phyloP scores from a whole-genome alignment of 2,113 vertebrate genomes.

The Neolamprologus cancellatus region DNA sequence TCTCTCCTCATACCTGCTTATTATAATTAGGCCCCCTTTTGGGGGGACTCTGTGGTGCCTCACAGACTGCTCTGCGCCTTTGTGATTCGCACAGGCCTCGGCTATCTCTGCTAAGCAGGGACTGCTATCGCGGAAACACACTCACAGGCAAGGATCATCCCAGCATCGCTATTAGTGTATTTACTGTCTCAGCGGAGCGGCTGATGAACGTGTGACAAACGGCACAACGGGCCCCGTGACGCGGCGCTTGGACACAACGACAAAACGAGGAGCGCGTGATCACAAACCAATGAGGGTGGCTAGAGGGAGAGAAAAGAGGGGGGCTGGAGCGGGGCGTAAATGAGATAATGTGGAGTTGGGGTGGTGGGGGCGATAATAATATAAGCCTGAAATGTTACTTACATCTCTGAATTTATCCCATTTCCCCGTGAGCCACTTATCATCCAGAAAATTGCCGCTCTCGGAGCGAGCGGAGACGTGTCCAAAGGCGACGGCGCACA shows the following conservation, averaged over 20 bases:
- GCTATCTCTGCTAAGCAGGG: background rate
- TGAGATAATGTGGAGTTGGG: background rate
- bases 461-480: constrained; percentile 78
- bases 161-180: background rate
- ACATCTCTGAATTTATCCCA: constrained; percentile 98
- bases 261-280: constrained; percentile 59
- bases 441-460: constrained; percentile 93
- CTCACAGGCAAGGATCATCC: background rate
- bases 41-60: background rate
- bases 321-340: background rate
- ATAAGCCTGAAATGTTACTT: constrained; percentile 61
- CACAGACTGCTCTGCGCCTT: background rate
- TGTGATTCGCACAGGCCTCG: constrained; percentile 11
- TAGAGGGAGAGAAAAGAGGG: background rate
- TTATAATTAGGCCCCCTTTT: constrained; percentile 14
- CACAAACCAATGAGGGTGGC: constrained; percentile 19
- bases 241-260: constrained; percentile 26
- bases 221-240: constrained; percentile 34
- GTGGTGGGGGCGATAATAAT: background rate
- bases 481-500: constrained; percentile 79
- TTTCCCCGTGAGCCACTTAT: constrained; percentile 90
- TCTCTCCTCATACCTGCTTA: constrained; percentile 11
- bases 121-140: background rate
- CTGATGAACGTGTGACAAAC: constrained; percentile 36
- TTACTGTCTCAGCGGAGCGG: background rate